Conservation (phyloP, 2,797 vertebrate genomes). For the Gymnoscopelus microlampas region DNA sequence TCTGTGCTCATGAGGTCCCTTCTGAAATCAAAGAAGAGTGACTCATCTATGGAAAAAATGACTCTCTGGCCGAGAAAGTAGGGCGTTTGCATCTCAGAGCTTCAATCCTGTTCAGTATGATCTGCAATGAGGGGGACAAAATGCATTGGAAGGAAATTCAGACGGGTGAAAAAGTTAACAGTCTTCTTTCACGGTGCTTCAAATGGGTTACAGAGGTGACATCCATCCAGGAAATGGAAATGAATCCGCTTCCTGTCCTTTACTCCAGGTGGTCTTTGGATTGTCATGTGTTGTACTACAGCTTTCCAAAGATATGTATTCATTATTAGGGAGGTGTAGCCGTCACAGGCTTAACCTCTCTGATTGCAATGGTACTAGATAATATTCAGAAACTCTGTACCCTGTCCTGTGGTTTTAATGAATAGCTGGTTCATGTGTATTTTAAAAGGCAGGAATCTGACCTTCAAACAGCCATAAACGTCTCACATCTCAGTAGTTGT, state of each 20-base stretch:
- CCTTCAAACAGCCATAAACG: no score
- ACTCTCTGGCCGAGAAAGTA: conserved; percentile 50
- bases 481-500: no score
- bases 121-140: conserved; percentile 49
- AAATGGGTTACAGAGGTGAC: conserved; percentile 24
- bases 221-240: conserved; percentile 26
- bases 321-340: conserved; percentile 1
- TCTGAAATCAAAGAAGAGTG: conserved; percentile 58
- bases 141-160: conserved; percentile 12
- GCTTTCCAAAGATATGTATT: neutral
- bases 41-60: conserved; percentile 59
- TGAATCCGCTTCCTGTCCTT: neutral
- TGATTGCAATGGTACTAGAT: neutral
- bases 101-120: conserved; percentile 33
- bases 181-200: conserved; percentile 43
- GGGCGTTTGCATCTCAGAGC: conserved; percentile 44
- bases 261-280: neutral
- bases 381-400: no score
- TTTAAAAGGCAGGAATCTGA: no score
- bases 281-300: neutral
- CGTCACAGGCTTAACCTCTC: conserved; percentile 7
- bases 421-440: no score
- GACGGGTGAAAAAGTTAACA: conserved; percentile 37
- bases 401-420: no score
- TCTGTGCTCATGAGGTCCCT: conserved; percentile 47